Evolutionary conservation across 2,113 vertebrate genomes (phyloP).

Genomic region (Thalassoma bifasciatum): DNA sequence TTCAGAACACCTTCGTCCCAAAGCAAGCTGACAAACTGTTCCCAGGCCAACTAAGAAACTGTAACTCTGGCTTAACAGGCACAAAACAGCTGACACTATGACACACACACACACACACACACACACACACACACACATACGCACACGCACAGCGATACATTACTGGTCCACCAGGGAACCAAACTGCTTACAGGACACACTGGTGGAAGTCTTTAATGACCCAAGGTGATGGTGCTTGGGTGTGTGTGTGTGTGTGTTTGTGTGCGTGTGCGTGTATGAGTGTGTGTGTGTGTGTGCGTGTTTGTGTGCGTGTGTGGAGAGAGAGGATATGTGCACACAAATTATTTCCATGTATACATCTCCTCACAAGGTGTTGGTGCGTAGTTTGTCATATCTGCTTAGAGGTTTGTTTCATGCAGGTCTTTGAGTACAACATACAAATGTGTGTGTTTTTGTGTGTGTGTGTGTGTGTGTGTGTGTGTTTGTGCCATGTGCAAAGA

Average conservation of each 20-base stretch:
- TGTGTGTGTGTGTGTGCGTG: neutral
- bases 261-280: slow-evolving; percentile 28
- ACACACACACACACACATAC: slow-evolving; percentile 41
- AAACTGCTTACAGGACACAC: slow-evolving; percentile 82
- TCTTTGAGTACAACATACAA: slow-evolving; percentile 19
- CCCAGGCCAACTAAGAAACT: slow-evolving; percentile 73
- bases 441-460: slow-evolving; percentile 18
- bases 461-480: slow-evolving; percentile 24
- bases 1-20: slow-evolving; percentile 66
- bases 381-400: slow-evolving; percentile 10
- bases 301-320: neutral
- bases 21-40: slow-evolving; percentile 71
- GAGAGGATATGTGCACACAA: slow-evolving; percentile 11
- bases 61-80: slow-evolving; percentile 80
- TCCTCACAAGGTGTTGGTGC: slow-evolving; percentile 1
- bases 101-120: slow-evolving; percentile 45
- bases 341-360: slow-evolving; percentile 56
- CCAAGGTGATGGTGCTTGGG: slow-evolving; percentile 41
- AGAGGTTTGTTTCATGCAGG: slow-evolving; percentile 45
- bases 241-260: slow-evolving; percentile 40
- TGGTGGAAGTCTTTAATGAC: slow-evolving; percentile 76
- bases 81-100: slow-evolving; percentile 77
- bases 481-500: slow-evolving; percentile 28
- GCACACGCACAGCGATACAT: slow-evolving; percentile 62
- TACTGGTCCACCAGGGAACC: slow-evolving; percentile 72